Evolutionary conservation across 2,888 invertebrate genomes (phyloP).

Genomic region (Lordiphosa fenestrarum): DNA sequence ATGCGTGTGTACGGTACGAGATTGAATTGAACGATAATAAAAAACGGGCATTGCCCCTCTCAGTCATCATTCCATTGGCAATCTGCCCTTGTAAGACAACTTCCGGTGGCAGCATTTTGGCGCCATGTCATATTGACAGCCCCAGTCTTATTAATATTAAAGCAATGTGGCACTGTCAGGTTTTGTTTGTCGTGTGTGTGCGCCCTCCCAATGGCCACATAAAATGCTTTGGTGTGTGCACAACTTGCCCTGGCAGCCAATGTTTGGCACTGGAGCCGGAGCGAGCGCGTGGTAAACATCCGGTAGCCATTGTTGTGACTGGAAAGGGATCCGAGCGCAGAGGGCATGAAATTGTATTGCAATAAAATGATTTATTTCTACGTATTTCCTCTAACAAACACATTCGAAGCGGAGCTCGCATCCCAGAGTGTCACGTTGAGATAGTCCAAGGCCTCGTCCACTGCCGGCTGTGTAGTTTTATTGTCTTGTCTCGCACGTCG

Average conservation of each 20-base stretch:
- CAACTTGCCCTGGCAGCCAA: slow-evolving; percentile 7
- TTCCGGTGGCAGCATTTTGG: slow-evolving; percentile 50
- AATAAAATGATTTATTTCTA: slow-evolving; percentile 70
- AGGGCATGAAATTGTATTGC: slow-evolving; percentile 55
- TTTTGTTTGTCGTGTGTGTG: slow-evolving; percentile 20
- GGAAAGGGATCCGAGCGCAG: background rate
- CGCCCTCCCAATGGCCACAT: slow-evolving; percentile 57
- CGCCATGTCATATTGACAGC: slow-evolving; percentile 58
- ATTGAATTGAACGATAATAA: slow-evolving; percentile 64
- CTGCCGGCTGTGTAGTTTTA: slow-evolving; percentile 38
- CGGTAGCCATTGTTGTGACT: slow-evolving; percentile 33
- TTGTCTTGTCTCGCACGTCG: slow-evolving; percentile 62
- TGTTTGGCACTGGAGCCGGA: slow-evolving; percentile 7
- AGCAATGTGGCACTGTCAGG: slow-evolving; percentile 56
- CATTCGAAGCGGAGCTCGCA: background rate
- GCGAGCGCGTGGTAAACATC: slow-evolving; percentile 40
- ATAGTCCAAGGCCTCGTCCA: slow-evolving; percentile 36
- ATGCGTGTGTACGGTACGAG: slow-evolving; percentile 25
- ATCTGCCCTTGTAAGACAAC: slow-evolving; percentile 31
- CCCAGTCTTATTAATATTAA: slow-evolving; percentile 65
- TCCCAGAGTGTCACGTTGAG: slow-evolving; percentile 42
- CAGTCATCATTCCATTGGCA: slow-evolving; percentile 19
- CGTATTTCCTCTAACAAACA: slow-evolving; percentile 42
- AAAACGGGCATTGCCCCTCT: slow-evolving; percentile 24
- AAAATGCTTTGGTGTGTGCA: slow-evolving; percentile 47